Evolutionary conservation across 30 jellyfish, hydroid and myxozoan species (phyloP).

Genomic region (Rhopilema esculentum): DNA sequence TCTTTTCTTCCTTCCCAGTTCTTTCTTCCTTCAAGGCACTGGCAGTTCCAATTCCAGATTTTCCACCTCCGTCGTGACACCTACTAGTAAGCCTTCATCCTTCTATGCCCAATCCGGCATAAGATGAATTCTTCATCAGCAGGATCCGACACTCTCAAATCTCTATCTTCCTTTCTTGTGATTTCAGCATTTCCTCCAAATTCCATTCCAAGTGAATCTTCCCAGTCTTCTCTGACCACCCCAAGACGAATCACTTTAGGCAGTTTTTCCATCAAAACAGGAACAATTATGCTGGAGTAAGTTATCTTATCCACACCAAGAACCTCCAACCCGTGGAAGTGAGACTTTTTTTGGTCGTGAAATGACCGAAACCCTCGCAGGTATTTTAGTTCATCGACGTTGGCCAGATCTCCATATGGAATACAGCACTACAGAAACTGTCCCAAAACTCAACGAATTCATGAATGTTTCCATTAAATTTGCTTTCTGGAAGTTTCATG

Average conservation of each 20-base stretch:
- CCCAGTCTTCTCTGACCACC: slow-evolving; percentile 7
- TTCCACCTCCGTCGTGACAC: background rate
- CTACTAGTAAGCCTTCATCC: background rate
- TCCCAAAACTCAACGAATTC: background rate
- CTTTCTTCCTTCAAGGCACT: slow-evolving; percentile 1
- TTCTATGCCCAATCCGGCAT: no score
- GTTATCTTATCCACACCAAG: background rate
- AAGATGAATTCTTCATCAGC: background rate
- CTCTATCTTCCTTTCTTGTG: slow-evolving; percentile 14
- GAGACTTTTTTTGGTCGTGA: slow-evolving; percentile 22
- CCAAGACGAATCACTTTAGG: background rate
- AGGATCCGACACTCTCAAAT: background rate
- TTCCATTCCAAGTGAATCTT: slow-evolving; percentile 15
- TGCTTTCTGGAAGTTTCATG: background rate
- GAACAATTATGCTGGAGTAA: slow-evolving; percentile 12
- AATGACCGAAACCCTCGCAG: no score
- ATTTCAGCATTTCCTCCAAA: slow-evolving; percentile 8
- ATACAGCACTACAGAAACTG: background rate
- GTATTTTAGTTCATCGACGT: background rate
- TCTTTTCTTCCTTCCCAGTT: background rate
- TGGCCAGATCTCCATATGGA: background rate
- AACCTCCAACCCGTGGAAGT: background rate
- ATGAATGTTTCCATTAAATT: background rate
- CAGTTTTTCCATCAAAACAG: slow-evolving; percentile 22
- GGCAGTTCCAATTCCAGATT: no score